Conservation (phyloP, 2,888 invertebrate genomes). For the Amblyjoppa proteus region DNA sequence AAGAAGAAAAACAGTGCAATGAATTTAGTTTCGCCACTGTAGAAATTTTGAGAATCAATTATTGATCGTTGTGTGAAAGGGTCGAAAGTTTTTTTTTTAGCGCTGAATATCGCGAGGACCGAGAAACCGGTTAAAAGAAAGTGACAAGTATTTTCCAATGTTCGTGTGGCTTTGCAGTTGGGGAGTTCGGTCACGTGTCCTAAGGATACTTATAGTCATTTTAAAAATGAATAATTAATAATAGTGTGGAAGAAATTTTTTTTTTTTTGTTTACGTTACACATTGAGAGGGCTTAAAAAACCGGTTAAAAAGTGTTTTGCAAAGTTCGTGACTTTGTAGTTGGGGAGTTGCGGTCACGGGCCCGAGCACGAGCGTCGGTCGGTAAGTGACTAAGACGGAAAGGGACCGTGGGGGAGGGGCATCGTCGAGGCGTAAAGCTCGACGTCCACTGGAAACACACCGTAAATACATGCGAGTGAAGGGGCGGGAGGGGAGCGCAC, state of each 20-base stretch:
- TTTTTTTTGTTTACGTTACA: no score
- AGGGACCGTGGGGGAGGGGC: neutral
- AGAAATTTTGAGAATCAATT: no score
- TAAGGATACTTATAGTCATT: no score
- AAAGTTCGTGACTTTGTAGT: neutral
- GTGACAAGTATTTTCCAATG: no score
- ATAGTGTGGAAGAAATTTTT: neutral
- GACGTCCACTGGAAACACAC: neutral
- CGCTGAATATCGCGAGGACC: no score
- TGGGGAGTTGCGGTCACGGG: neutral
- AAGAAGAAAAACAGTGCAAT: neutral
- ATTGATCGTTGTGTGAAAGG: neutral
- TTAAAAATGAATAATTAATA: neutral
- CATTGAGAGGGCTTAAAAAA: neutral
- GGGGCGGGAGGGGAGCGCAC: neutral
- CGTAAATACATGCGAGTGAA: neutral
- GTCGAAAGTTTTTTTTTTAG: neutral
- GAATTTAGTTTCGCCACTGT: no score
- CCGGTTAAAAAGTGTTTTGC: neutral
- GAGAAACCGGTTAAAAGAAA: no score
- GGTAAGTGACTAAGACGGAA: neutral
- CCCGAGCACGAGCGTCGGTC: neutral
- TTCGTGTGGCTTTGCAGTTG: no score
- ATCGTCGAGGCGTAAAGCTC: conserved; percentile 1
- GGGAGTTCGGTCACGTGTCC: no score